Evolutionary conservation across 2,797 vertebrate genomes (phyloP).

Genomic region (Pipistrellus pygmaeus): DNA sequence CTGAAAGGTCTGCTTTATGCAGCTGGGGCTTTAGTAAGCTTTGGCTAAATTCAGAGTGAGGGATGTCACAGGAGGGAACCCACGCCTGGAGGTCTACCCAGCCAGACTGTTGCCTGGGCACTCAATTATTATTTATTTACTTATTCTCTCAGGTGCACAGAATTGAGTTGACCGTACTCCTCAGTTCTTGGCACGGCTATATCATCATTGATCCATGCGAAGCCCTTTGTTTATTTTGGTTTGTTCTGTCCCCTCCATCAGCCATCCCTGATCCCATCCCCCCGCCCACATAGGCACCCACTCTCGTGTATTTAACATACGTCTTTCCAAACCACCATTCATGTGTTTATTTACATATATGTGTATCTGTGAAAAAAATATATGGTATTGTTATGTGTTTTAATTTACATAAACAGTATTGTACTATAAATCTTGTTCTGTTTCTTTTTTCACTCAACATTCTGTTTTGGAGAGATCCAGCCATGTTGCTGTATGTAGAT

Average conservation of each 20-base stretch:
- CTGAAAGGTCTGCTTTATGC: slow-evolving; percentile 30
- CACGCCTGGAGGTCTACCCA: slow-evolving; percentile 57
- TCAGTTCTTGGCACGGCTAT: slow-evolving; percentile 75
- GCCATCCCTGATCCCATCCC: slow-evolving; percentile 64
- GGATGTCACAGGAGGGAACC: background rate
- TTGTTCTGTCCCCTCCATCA: slow-evolving; percentile 63
- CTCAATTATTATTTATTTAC: slow-evolving; percentile 63
- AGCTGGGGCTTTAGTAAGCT: slow-evolving; percentile 64
- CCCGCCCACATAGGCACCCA: slow-evolving; percentile 59
- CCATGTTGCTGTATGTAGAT: slow-evolving; percentile 68
- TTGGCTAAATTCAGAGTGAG: slow-evolving; percentile 67
- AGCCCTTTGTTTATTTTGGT: slow-evolving; percentile 64
- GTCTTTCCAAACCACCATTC: slow-evolving; percentile 73
- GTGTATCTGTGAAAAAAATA: slow-evolving; percentile 81
- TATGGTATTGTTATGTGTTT: slow-evolving; percentile 78
- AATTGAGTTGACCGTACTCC: slow-evolving; percentile 67
- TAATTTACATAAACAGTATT: slow-evolving; percentile 83
- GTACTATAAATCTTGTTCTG: slow-evolving; percentile 82
- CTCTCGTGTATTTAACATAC: slow-evolving; percentile 70
- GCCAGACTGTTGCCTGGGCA: slow-evolving; percentile 44
- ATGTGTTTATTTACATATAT: slow-evolving; percentile 80
- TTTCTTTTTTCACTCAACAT: slow-evolving; percentile 82
- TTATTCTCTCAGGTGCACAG: slow-evolving; percentile 70
- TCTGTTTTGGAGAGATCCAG: slow-evolving; percentile 75
- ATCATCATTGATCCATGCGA: slow-evolving; percentile 60